Conservation (phyloP, 1,140 invertebrate species). For the Rhopalosiphum maidis region DNA sequence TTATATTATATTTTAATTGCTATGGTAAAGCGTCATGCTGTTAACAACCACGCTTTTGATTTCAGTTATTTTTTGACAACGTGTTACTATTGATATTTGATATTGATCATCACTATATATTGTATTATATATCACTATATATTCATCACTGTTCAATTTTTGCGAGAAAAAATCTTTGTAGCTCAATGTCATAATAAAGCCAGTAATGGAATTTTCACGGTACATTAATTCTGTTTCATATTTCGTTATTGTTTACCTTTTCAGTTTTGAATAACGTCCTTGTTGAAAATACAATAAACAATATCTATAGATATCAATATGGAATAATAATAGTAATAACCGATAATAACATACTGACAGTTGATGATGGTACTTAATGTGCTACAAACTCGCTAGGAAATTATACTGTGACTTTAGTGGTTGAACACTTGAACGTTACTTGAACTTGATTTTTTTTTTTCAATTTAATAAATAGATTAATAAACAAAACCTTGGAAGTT, state of each 20-base stretch:
- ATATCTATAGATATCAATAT: background rate
- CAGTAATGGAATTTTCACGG: slow-evolving; percentile 9
- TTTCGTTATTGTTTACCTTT: background rate
- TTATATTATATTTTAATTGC: slow-evolving; percentile 7
- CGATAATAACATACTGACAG: background rate
- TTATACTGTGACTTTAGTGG: slow-evolving; percentile 17
- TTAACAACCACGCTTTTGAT: background rate
- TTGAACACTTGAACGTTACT: background rate
- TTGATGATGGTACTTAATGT: background rate
- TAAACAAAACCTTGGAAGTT: background rate
- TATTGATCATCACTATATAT: background rate
- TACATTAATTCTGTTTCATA: slow-evolving; percentile 15
- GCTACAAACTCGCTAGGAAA: background rate
- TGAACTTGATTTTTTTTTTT: background rate
- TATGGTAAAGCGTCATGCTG: background rate
- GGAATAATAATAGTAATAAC: background rate
- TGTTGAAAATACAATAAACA: slow-evolving; percentile 25
- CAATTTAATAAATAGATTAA: background rate
- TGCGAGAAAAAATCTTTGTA: background rate
- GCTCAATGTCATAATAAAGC: slow-evolving; percentile 16
- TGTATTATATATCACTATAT: too few relatives aligned
- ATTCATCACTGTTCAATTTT: background rate
- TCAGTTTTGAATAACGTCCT: slow-evolving; percentile 24
- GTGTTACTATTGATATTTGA: background rate
- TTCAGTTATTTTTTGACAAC: background rate